Conservation (phyloP, 2,113 vertebrate genomes). For the Pipa parva region DNA sequence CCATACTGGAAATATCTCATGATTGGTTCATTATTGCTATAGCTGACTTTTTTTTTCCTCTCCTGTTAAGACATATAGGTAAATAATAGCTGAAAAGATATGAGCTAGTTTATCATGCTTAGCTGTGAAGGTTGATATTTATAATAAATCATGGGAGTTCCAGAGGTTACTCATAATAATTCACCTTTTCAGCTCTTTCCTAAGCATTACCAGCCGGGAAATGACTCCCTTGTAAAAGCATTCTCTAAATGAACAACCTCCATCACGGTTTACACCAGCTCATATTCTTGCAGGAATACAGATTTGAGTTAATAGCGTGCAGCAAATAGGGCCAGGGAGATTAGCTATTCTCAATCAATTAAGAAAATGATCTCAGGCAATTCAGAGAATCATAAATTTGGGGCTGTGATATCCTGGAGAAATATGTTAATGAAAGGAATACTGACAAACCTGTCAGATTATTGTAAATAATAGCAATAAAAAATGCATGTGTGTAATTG, state of each 20-base stretch:
- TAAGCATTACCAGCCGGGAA: background rate
- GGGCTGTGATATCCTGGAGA: conserved; percentile 76
- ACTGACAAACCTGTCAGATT: conserved; percentile 71
- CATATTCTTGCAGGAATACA: conserved; percentile 72
- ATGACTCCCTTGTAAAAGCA: conserved; percentile 28
- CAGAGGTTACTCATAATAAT: background rate
- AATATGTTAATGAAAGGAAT: conserved; percentile 80
- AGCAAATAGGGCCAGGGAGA: conserved; percentile 73
- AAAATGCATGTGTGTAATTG: conserved; percentile 77
- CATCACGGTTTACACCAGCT: conserved; percentile 66
- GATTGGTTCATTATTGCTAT: too few species aligned
- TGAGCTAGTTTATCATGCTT: background rate
- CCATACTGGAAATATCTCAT: too few species aligned
- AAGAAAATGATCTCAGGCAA: conserved; percentile 74
- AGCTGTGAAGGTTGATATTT: background rate
- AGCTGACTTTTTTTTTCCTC: too few species aligned
- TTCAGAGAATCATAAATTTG: conserved; percentile 74
- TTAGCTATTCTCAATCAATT: conserved; percentile 79
- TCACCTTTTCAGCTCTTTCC: background rate
- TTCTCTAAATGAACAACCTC: conserved; percentile 62
- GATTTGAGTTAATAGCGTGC: conserved; percentile 77
- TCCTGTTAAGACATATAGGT: too few species aligned
- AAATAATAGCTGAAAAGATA: background rate
- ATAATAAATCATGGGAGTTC: background rate
- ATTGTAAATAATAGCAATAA: conserved; percentile 73